Evolutionary conservation across 2,113 vertebrate genomes (phyloP), one percentile per base, ranked within the genome.

Genomic region (Butastur rufipennis): DNA sequence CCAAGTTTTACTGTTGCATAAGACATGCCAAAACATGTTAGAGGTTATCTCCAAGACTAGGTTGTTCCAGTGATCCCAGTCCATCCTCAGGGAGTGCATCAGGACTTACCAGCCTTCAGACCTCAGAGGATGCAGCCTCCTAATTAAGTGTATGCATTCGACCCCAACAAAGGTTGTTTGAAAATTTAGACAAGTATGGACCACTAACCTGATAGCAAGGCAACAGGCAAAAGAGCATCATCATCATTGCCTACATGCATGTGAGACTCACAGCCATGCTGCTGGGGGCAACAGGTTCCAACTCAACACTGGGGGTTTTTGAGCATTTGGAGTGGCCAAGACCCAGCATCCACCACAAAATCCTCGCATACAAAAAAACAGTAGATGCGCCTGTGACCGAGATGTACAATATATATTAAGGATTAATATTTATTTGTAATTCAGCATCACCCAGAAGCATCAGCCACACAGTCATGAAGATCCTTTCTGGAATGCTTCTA

Each of bases 281-380:
- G 40, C 56, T 92, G 47, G 7, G 8, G 4, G 2, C 19, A 85
- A 31, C 1, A 1, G 12, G 6, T 63, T 88, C 36, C 59, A 48
- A 29, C 15, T 42, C 19, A 38, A 6, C 15, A 15, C 4, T 34
- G 12, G 25, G 0, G 1, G 5, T 34, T 63, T 84, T 84, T 27
- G 8, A 55, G 29, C 4, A 38, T 71, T 82, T 81, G 48, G 53
- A 75, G 22, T 20, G 14, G 43, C 32, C 48, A 72, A 75, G 36
- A 55, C 27, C 21, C 72, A 59, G 32, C 40, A 73, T 27, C 13
- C 26, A 80, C 11, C 31, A 80, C 16, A 83, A 88, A 95, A 79
- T 52, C 43, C 31, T 72, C 13, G 34, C 11, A 26, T 20, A 47
- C 23, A 34, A 90, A 63, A 63, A 78, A 8, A 0, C n/a, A 81